phyloP scores from a whole-genome alignment of 1,140 invertebrate genomes.

The Metopolophium dirhodum region DNA sequence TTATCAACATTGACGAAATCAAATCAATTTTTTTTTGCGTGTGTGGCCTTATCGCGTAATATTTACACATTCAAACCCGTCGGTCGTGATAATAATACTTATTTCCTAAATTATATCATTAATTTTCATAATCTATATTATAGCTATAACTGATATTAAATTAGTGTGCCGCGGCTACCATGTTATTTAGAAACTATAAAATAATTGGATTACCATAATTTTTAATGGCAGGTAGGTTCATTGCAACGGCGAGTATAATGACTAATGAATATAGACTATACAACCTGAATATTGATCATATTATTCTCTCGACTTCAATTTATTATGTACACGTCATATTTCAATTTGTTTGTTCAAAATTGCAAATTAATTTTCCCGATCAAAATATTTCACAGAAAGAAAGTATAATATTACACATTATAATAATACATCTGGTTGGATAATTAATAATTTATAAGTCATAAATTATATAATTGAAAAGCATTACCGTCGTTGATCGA shows the following conservation, averaged over 20 bases:
- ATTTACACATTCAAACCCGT: slow-evolving; percentile 17
- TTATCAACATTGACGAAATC: slow-evolving; percentile 3
- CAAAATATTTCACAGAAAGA: neutral
- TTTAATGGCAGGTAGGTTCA: neutral
- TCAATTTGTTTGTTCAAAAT: slow-evolving; percentile 4
- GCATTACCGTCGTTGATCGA: neutral
- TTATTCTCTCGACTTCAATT: neutral
- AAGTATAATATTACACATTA: slow-evolving; percentile 17
- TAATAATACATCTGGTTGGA: neutral
- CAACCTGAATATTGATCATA: slow-evolving; percentile 17
- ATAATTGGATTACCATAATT: slow-evolving; percentile 25
- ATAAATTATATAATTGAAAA: neutral
- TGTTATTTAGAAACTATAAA: slow-evolving; percentile 29
- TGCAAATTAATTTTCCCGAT: neutral
- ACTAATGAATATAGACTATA: slow-evolving; percentile 7
- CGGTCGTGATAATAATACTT: neutral
- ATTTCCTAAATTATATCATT: slow-evolving; percentile 24
- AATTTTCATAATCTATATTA: slow-evolving; percentile 16
- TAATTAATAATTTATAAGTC: neutral
- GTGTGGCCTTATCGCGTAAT: slow-evolving; percentile 4
- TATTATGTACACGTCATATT: slow-evolving; percentile 23
- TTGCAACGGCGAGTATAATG: neutral
- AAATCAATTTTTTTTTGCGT: neutral
- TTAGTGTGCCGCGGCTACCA: neutral
- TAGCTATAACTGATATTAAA: slow-evolving; percentile 22